Conservation (phyloP, 2,888 invertebrate genomes). For the Megamerina dolium region DNA sequence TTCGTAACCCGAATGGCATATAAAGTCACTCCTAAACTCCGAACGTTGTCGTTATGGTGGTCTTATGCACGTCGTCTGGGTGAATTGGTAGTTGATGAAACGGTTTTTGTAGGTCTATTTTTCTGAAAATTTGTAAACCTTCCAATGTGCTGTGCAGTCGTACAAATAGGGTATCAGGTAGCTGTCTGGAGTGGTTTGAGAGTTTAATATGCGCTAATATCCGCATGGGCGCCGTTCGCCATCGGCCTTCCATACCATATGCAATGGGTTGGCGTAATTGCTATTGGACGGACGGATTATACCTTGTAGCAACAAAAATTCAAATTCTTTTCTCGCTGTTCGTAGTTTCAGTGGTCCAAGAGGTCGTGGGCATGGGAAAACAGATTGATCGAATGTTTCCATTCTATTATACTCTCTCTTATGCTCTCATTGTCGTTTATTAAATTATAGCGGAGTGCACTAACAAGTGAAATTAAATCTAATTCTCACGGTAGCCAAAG, state of each 20-base stretch:
- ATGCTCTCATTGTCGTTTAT: no score
- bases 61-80: constrained; percentile 10
- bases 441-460: no score
- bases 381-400: no score
- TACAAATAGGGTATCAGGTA: constrained; percentile 7
- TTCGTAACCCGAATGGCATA: constrained; percentile 12
- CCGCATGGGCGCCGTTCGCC: not conserved
- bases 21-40: not conserved
- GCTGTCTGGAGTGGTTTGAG: constrained; percentile 8
- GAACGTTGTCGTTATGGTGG: constrained; percentile 12
- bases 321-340: constrained; percentile 2
- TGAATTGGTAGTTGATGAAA: constrained; percentile 12
- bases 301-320: not conserved
- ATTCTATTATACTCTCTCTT: no score
- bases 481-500: no score
- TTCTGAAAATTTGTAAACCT: no score
- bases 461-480: no score
- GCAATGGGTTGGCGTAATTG: constrained; percentile 3
- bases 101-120: constrained; percentile 11
- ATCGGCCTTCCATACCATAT: not conserved
- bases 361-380: no score
- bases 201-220: constrained; percentile 12
- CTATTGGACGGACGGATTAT: not conserved
- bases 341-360: not conserved
- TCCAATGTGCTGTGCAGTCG: constrained; percentile 1